These are phyloP conservation scores for Oedothorax gibbosus DNA, from an alignment of 1,140 invertebrate species.

Conservation along the genomic window DNA sequence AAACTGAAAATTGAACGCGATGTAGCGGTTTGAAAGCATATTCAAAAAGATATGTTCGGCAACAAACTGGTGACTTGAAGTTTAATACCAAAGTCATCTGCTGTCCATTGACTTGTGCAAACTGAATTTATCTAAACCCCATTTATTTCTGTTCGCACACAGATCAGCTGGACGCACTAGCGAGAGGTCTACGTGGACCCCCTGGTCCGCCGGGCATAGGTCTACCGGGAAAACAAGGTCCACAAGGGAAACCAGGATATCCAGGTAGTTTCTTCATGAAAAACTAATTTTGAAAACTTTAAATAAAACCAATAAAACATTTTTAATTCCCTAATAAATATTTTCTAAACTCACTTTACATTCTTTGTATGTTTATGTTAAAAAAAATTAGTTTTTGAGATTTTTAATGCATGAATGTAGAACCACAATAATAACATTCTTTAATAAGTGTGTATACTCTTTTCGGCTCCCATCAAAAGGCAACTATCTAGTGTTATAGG, in stretches of 20 bases:
- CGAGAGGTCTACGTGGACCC: constrained; percentile 69
- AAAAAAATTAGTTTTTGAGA: neutral
- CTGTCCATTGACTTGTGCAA: no score
- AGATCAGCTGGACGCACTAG: constrained; percentile 58
- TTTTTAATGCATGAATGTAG: neutral
- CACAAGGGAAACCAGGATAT: constrained; percentile 62
- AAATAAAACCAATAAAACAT: no score
- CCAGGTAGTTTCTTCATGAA: constrained; percentile 56
- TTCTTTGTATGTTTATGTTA: neutral
- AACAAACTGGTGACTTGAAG: no score
- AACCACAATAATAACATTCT: no score
- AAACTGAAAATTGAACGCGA: no score
- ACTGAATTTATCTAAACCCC: no score
- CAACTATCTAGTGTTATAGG: no score
- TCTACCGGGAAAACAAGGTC: constrained; percentile 69
- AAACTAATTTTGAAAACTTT: neutral
- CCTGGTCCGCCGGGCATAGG: constrained; percentile 76
- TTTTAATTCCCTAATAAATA: neutral
- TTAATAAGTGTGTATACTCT: no score
- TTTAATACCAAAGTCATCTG: no score
- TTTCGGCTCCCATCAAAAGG: no score
- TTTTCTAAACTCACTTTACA: neutral
- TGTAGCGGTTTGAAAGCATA: no score
- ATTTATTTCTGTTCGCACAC: constrained; percentile 43
- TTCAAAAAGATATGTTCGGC: no score